Percentiles rank a stretch among this genome's conserved stretches.
Conservation (phyloP, 2,113 vertebrate species). For the Rhinogobius similis region DNA sequence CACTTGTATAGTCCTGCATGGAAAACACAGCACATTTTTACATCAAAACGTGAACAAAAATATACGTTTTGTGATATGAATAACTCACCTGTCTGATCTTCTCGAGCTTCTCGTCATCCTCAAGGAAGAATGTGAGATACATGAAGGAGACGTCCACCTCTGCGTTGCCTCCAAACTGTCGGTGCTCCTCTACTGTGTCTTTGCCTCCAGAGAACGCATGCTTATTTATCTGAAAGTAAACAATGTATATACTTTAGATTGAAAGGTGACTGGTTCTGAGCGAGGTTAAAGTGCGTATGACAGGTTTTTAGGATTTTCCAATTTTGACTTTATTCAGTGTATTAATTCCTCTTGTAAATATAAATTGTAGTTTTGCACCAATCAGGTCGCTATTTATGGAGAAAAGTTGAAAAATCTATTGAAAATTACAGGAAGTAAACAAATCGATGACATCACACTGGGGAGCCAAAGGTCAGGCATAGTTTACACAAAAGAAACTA, state of each 20-base stretch:
- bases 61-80: not conserved
- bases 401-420: too few species aligned
- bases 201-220: conserved; percentile 95
- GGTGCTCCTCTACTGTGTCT: conserved; percentile 94
- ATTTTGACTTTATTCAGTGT: too few species aligned
- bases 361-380: too few species aligned
- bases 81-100: conserved; percentile 88
- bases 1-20: conserved; percentile 89
- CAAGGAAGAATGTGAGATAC: conserved; percentile 97
- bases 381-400: too few species aligned
- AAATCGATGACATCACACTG: too few species aligned
- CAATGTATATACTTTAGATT: not conserved
- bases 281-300: too few species aligned
- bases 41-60: not conserved
- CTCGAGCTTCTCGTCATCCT: conserved; percentile 91
- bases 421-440: too few species aligned
- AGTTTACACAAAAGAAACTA: too few species aligned
- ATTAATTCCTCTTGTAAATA: too few species aligned
- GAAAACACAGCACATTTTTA: not conserved
- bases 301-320: too few species aligned
- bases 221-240: conserved; percentile 87
- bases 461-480: too few species aligned
- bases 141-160: conserved; percentile 95
- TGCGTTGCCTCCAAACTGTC: conserved; percentile 88
- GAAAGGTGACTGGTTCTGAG: too few species aligned